Conservation (phyloP, 2,113 vertebrate genomes). For the Raja brachyura region DNA sequence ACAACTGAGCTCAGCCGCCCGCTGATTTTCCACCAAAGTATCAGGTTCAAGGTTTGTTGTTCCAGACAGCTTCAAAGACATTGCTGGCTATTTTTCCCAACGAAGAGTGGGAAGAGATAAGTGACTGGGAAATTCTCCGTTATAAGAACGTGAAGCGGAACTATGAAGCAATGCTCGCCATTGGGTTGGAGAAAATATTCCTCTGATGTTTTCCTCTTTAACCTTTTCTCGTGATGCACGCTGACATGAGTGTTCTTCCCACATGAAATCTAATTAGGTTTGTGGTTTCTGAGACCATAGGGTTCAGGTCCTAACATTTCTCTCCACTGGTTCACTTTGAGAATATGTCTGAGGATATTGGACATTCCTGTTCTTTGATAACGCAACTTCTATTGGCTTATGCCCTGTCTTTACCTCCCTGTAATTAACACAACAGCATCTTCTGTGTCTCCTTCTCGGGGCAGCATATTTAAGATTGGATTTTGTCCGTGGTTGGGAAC, state of each 20-base stretch:
- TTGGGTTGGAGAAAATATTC: conserved; percentile 43
- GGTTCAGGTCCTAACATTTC: not conserved
- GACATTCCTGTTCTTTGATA: not conserved
- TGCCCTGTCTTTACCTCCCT: too few relatives aligned
- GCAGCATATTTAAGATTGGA: too few relatives aligned
- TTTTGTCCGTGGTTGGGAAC: too few relatives aligned
- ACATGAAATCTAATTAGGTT: not conserved
- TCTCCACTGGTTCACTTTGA: not conserved
- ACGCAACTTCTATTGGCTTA: not conserved
- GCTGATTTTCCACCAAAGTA: too few relatives aligned
- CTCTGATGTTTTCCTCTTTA: not conserved
- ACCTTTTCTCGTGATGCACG: not conserved
- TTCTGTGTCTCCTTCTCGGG: too few relatives aligned
- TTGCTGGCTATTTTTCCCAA: conserved; percentile 48
- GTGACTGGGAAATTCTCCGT: conserved; percentile 48
- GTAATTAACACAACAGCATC: too few relatives aligned
- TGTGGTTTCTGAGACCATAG: not conserved
- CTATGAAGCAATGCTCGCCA: conserved; percentile 41
- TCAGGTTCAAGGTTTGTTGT: not conserved
- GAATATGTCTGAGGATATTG: not conserved
- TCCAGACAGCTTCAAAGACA: conserved; percentile 42
- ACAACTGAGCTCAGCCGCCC: too few relatives aligned
- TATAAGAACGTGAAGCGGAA: conserved; percentile 51
- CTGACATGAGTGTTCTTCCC: too few relatives aligned
- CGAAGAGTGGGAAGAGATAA: conserved; percentile 48